Evolutionary conservation across 1,140 invertebrate species (phyloP).

Genomic region (Drosophila insularis): DNA sequence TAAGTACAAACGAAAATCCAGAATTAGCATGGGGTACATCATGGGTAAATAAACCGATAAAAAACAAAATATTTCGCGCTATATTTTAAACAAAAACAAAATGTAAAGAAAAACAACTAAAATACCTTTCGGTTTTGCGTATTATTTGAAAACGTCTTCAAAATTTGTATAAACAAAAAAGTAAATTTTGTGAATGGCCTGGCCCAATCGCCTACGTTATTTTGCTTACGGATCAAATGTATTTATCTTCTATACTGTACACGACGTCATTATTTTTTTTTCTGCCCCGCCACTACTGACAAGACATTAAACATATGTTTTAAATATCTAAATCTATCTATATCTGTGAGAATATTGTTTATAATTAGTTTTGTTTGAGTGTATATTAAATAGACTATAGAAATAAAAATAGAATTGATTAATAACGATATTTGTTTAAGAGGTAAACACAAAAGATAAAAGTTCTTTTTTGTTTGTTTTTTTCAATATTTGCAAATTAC

Average conservation of each 20-base stretch:
- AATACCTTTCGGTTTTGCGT: constrained; percentile 13
- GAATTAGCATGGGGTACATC: constrained; percentile 8
- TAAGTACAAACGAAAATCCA: constrained; percentile 2
- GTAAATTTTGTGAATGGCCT: constrained; percentile 15
- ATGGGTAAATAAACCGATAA: constrained; percentile 60
- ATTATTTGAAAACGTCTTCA: constrained; percentile 15
- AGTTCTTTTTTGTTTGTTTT: not conserved
- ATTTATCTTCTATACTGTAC: constrained; percentile 36
- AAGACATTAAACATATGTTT: constrained; percentile 64
- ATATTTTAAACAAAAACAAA: constrained; percentile 9
- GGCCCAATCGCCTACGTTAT: constrained; percentile 1
- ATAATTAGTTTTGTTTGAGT: constrained; percentile 61
- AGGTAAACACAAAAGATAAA: constrained; percentile 45
- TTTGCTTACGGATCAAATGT: constrained; percentile 32
- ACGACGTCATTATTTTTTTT: constrained; percentile 65
- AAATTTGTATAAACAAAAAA: not conserved
- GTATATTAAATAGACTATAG: constrained; percentile 46
- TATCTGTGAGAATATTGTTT: constrained; percentile 51
- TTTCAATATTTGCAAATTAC: not conserved
- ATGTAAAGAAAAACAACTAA: not conserved
- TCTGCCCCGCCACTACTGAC: constrained; percentile 30
- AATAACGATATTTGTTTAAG: constrained; percentile 39
- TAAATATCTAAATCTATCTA: constrained; percentile 15
- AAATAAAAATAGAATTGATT: constrained; percentile 61
- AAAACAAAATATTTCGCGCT: constrained; percentile 30